Conservation (phyloP, 2,888 invertebrate species). For the Drosophila macrothrix region DNA sequence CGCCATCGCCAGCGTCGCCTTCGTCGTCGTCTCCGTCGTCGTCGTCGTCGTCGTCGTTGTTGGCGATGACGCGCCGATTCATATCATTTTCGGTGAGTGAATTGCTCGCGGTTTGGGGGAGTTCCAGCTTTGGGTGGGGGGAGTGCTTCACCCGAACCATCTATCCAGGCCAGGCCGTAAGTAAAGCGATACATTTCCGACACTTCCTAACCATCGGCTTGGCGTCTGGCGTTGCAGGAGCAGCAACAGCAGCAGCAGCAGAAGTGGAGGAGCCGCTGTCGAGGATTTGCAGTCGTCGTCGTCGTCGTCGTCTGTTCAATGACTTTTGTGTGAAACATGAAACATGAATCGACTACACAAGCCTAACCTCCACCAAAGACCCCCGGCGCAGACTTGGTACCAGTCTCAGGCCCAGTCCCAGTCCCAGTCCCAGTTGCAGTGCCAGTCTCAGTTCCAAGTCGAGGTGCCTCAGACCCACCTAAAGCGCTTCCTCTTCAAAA, state of each 20-base stretch:
- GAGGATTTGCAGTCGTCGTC: constrained; percentile 33
- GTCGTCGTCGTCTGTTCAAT: constrained; percentile 76
- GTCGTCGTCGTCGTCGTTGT: constrained; percentile 24
- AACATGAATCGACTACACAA: constrained; percentile 80
- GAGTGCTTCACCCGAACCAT: constrained; percentile 2
- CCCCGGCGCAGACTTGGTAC: constrained; percentile 4
- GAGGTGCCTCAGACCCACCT: constrained; percentile 66
- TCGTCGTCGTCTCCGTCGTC: constrained; percentile 6
- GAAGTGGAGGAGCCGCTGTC: not conserved
- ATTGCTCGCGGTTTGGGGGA: not conserved
- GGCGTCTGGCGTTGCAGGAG: constrained; percentile 52
- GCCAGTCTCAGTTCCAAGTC: constrained; percentile 36
- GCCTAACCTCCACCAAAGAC: constrained; percentile 35
- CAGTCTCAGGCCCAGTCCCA: constrained; percentile 2
- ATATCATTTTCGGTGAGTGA: constrained; percentile 39
- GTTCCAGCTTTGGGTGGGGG: constrained; percentile 1
- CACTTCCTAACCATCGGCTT: constrained; percentile 69
- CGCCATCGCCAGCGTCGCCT: constrained; percentile 24
- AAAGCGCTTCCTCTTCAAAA: constrained; percentile 75
- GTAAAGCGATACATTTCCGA: constrained; percentile 75
- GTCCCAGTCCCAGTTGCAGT: not conserved
- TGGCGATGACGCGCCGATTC: constrained; percentile 67
- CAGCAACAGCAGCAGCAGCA: not conserved
- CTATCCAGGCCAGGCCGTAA: constrained; percentile 19
- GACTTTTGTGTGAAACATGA: constrained; percentile 73